Evolutionary conservation across 2,888 invertebrate species (phyloP).

Genomic region (Dusona sp.): DNA sequence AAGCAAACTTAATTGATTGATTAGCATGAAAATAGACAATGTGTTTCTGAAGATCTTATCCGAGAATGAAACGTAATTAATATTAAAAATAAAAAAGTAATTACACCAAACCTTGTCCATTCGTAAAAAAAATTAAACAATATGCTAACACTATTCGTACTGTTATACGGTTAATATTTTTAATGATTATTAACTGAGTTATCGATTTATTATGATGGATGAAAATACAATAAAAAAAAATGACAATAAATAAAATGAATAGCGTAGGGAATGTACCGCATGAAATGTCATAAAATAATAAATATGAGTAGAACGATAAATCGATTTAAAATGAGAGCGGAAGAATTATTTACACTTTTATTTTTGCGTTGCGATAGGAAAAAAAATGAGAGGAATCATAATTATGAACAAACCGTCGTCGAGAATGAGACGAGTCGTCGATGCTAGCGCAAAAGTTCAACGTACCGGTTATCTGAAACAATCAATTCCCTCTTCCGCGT

Average conservation of each 20-base stretch:
- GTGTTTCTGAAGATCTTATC: not conserved
- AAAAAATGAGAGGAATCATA: slow-evolving; percentile 26
- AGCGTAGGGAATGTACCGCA: not conserved
- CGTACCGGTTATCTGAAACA: slow-evolving; percentile 56
- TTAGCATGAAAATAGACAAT: not conserved
- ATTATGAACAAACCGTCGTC: slow-evolving; percentile 20
- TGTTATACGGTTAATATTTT: not conserved
- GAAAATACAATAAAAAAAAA: not conserved
- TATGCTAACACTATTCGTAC: not conserved
- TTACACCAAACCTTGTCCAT: too few species aligned
- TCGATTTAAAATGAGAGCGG: not conserved
- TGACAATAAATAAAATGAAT: not conserved
- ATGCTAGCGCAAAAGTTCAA: slow-evolving; percentile 46
- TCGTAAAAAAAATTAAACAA: not conserved
- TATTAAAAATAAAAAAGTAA: not conserved
- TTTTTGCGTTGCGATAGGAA: not conserved
- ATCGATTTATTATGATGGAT: not conserved
- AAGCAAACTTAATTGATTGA: not conserved
- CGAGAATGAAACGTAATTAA: not conserved
- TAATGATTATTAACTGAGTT: not conserved
- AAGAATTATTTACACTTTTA: slow-evolving; percentile 13
- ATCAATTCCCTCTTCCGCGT: slow-evolving; percentile 57
- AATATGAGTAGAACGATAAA: not conserved
- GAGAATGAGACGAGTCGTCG: slow-evolving; percentile 15
- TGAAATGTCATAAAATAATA: slow-evolving; percentile 21